Conservation (phyloP, 2,797 vertebrate species). For the Falco columbarius region DNA sequence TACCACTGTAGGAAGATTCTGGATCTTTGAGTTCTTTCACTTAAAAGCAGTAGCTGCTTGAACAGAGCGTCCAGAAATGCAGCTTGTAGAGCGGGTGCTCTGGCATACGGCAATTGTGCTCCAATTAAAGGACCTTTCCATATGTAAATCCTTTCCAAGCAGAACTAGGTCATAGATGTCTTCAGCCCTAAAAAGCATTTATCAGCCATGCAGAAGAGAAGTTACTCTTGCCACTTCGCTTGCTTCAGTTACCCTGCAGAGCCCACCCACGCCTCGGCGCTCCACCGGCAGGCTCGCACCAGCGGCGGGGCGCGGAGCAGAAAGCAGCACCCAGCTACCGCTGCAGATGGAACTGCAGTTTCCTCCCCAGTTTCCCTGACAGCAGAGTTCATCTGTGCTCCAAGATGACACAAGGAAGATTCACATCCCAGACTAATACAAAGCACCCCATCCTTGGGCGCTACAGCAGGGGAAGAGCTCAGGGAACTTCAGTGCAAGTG, state of each 20-base stretch:
- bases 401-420: background rate
- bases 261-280: background rate
- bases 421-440: background rate
- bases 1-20: background rate
- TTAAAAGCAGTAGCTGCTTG: background rate
- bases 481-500: accelerated
- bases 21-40: background rate
- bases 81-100: background rate
- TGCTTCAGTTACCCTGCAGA: background rate
- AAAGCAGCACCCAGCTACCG: background rate
- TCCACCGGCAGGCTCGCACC: accelerated
- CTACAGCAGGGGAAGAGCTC: background rate
- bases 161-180: slow-evolving; percentile 2
- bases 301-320: accelerated
- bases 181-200: slow-evolving; percentile 32
- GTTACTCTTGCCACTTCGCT: background rate
- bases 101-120: background rate
- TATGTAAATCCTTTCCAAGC: background rate
- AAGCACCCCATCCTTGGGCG: background rate
- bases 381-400: too few relatives aligned
- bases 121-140: background rate
- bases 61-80: background rate
- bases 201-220: background rate
- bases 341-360: accelerated
- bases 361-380: background rate